These are phyloP conservation scores for Brotula barbata DNA, from an alignment of 2,797 vertebrate genomes.

Conservation along the genomic window DNA sequence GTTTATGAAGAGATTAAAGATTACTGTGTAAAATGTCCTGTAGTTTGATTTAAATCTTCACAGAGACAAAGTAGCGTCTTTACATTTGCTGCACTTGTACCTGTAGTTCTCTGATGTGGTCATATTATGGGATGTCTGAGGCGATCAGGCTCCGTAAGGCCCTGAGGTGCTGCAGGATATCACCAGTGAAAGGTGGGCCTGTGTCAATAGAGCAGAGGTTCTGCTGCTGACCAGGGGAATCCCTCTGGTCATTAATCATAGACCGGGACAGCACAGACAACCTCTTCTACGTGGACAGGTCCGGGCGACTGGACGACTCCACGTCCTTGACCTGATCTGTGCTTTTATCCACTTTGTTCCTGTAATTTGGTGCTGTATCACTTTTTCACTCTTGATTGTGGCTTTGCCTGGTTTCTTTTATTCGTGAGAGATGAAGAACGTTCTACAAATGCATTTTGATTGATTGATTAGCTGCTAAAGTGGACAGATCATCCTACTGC, in stretches of 20 bases:
- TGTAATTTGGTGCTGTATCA: neutral
- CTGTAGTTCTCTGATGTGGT: no score
- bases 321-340: slow-evolving; percentile 61
- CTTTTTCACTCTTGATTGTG: neutral
- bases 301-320: slow-evolving; percentile 34
- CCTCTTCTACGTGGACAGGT: slow-evolving; percentile 54
- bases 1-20: no score
- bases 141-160: slow-evolving; percentile 26
- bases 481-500: slow-evolving; percentile 30
- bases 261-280: slow-evolving; percentile 60
- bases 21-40: no score
- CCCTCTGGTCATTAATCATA: slow-evolving; percentile 74
- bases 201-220: slow-evolving; percentile 60
- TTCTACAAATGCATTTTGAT: slow-evolving; percentile 11
- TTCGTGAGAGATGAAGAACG: neutral
- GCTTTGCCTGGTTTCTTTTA: neutral
- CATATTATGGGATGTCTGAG: neutral
- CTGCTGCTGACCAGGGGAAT: slow-evolving; percentile 50
- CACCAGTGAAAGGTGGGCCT: slow-evolving; percentile 46
- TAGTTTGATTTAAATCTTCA: neutral
- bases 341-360: slow-evolving; percentile 17
- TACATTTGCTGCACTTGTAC: no score
- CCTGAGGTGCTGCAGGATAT: slow-evolving; percentile 49
- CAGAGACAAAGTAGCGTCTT: neutral
- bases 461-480: slow-evolving; percentile 35